Base-by-base conservation (phyloP, 1,140 invertebrate genomes). In the Papilio glaucus region DNA sequence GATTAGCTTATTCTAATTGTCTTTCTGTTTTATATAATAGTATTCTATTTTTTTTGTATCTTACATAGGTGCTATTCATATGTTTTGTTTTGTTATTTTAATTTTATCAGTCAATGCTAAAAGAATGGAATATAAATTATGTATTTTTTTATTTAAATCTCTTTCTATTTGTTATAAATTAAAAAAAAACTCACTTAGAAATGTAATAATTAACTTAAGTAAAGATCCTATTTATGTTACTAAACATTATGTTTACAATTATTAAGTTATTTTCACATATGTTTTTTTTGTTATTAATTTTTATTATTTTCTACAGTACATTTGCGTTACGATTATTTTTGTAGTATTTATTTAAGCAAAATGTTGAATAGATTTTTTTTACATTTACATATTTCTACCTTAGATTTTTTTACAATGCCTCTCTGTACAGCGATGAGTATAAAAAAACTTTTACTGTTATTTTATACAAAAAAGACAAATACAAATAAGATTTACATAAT, bases 391-490 rank as follows among this genome's bases (percentile, higher is more conserved):
- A 57, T 33, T 33, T 33, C 9, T 13, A 24, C 21, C 10, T 12
- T 21, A 24, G 21, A 3, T 12, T 57, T 12, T 24, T 57, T 21
- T 13, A 49, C 21, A 57, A 24, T 57, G 21, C 10, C 49, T 57
- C 49, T 57, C 49, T 57, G 21, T 24, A 57, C 21, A 57, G 49
- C 49, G 2, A 57, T 21, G 18, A 8, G 45, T 49, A 3, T 33
- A 33, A 18, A 49, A 21, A 6, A 15, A 21, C 18, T 24, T 57
- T 13, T 13, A 13, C 13, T 13, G 12, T 57, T 26, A 21, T 57
- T 57, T 57, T 24, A 26, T 18, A 24, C 15, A 21, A 24, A 57
- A 57, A 57, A 57, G 49, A 57, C 49, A 57, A 57, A 57, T 57
- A 57, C 21, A 45, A 45, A 24, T 24, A 57, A 12, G 18, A 57